Percentiles rank a stretch among this genome's conserved stretches.
phyloP scores from a whole-genome alignment of 2,888 invertebrate species.

The Meteorus cinctellus region DNA sequence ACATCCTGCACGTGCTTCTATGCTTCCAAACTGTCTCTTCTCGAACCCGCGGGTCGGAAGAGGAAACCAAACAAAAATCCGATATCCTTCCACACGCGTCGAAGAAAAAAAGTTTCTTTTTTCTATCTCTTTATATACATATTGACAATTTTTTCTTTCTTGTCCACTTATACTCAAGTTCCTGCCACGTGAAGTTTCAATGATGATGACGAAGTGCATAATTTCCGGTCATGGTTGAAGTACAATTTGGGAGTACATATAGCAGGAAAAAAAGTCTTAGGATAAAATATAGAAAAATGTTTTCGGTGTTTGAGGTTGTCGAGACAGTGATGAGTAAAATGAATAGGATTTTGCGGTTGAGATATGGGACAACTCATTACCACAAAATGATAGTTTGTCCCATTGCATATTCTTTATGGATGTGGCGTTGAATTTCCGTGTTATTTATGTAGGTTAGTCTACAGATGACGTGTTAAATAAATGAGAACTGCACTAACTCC shows the following conservation, averaged over 20 bases:
- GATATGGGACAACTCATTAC: neutral
- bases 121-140: neutral
- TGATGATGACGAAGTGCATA: neutral
- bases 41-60: constrained; percentile 4
- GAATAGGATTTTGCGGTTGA: neutral
- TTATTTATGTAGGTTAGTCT: too few relatives aligned
- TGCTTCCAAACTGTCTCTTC: neutral
- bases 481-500: neutral
- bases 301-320: neutral
- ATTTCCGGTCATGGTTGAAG: neutral
- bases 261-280: neutral
- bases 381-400: neutral
- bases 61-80: constrained; percentile 37
- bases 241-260: neutral
- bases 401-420: too few relatives aligned
- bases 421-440: too few relatives aligned
- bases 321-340: neutral
- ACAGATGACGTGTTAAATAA: neutral
- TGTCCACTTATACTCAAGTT: neutral
- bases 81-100: constrained; percentile 31
- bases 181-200: constrained; percentile 23
- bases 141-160: constrained; percentile 16
- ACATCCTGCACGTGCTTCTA: constrained; percentile 37
- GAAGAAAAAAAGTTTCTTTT: constrained; percentile 10
- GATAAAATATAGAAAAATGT: neutral